Evolutionary conservation across 1,140 invertebrate genomes (phyloP), one percentile per base, ranked within the genome.

Genomic region (Drosophila mayri): DNA sequence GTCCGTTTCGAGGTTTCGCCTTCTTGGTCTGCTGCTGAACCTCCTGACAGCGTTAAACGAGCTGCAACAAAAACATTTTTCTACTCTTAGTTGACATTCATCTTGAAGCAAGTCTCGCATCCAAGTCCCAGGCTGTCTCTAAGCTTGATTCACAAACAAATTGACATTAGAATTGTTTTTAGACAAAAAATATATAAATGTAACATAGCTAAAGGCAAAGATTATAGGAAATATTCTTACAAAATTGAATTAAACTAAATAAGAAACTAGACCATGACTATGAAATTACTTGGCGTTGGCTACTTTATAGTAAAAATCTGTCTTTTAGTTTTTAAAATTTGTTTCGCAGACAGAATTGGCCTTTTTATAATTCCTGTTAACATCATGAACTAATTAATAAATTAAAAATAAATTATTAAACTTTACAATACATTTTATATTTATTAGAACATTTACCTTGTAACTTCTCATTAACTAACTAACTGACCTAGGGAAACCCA

Each of bases 161-260:
- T 77, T 80, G 81, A 84, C 81, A 85, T 76, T 84, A 81, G 65
- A 83, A 81, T 64, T 68, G 54, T 50, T 66, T n/a, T 22, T 50
- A 57, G 7, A 40, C 2, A 55, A 49, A 50, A 50, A 50, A 32
- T 35, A 59, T 68, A 58, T 20, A 84, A 73, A 80, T 73, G 73
- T 67, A 67, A 64, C 11, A 14, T 4, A 54, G 63, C 7, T 16
- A 10, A 43, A 41, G 55, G 18, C 38, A 60, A 66, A 22, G 35
- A 65, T 63, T 25, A 32, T 47, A 6, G 5, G 47, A 46, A 62
- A 54, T 11, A 57, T 22, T 11, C 43, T 14, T 3, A 8, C 8
- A 18, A 49, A 30, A 50, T 30, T 30, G 12, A 30, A 18, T 3
- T 18, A 12, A 50, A 32, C 22, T 37, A 14, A 55, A 38, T n/a